Conservation (phyloP, 2,113 vertebrate genomes). For the Chlamydotis undulata region DNA sequence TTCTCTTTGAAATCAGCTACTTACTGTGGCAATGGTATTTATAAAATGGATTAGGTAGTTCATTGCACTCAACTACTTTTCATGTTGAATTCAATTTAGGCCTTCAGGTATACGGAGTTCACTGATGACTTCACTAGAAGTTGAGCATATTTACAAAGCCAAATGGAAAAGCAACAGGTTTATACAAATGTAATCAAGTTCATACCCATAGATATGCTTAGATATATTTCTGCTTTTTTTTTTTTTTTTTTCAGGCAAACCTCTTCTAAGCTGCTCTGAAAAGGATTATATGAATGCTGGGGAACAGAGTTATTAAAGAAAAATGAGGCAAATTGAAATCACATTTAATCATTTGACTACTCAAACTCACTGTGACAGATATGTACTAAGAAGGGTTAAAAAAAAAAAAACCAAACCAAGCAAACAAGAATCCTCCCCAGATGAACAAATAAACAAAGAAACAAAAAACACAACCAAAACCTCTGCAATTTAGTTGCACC, state of each 20-base stretch:
- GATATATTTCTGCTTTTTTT: not conserved
- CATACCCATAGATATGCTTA: not conserved
- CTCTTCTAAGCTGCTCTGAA: not conserved
- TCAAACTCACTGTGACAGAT: not conserved
- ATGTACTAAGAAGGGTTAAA: not conserved
- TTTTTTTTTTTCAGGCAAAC: not conserved
- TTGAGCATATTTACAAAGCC: not conserved
- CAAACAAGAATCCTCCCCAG: not conserved
- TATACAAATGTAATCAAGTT: not conserved
- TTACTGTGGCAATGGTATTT: not conserved
- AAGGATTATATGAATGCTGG: not conserved
- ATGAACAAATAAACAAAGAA: not conserved
- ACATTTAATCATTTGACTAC: too few relatives aligned
- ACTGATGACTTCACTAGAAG: not conserved
- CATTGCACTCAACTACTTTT: not conserved
- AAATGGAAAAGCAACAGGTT: not conserved
- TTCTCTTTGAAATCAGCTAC: not conserved
- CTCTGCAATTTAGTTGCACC: not conserved
- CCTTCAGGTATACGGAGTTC: not conserved
- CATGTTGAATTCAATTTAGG: not conserved
- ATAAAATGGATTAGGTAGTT: not conserved
- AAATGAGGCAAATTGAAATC: not conserved
- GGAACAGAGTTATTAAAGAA: not conserved
- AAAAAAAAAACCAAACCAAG: not conserved
- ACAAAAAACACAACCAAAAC: fast-evolving